A percentile compares a stretch with the other conserved stretches of the same genome.
These are phyloP conservation scores for Bombus waltoni DNA, from an alignment of 1,140 invertebrate species.

Conservation along the genomic window DNA sequence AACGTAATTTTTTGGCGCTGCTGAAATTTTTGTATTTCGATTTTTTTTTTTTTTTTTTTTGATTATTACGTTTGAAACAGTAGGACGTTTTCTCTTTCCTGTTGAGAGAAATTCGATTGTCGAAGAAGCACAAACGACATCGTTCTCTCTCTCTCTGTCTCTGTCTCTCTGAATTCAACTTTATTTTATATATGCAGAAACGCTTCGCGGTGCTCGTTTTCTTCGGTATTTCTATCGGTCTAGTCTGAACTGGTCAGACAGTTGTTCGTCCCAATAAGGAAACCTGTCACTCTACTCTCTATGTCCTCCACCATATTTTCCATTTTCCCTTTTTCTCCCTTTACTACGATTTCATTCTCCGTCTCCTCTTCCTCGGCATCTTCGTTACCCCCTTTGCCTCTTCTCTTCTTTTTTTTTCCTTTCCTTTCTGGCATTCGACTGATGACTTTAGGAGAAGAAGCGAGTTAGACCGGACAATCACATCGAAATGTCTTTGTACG, in stretches of 20 bases:
- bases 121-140: no score
- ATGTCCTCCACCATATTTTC: conserved; percentile 13
- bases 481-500: conserved; percentile 36
- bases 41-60: not conserved
- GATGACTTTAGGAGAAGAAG: conserved; percentile 10
- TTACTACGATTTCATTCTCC: conserved; percentile 22
- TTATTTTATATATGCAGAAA: conserved; percentile 11
- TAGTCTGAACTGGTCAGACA: conserved; percentile 30
- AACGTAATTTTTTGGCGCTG: not conserved
- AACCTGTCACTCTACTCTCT: conserved; percentile 29
- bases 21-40: not conserved
- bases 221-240: not conserved
- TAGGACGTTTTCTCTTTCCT: no score
- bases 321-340: conserved; percentile 11
- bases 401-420: not conserved
- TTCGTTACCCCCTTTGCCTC: conserved; percentile 13
- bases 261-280: conserved; percentile 25
- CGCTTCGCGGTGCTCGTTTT: not conserved
- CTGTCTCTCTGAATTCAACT: not conserved
- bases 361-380: not conserved
- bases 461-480: conserved; percentile 20
- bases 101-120: no score
- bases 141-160: no score
- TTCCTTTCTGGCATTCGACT: not conserved
- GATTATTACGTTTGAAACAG: no score